These are phyloP conservation scores for Raja brachyura DNA, from an alignment of 2,113 vertebrate genomes.

Conservation along the genomic window DNA sequence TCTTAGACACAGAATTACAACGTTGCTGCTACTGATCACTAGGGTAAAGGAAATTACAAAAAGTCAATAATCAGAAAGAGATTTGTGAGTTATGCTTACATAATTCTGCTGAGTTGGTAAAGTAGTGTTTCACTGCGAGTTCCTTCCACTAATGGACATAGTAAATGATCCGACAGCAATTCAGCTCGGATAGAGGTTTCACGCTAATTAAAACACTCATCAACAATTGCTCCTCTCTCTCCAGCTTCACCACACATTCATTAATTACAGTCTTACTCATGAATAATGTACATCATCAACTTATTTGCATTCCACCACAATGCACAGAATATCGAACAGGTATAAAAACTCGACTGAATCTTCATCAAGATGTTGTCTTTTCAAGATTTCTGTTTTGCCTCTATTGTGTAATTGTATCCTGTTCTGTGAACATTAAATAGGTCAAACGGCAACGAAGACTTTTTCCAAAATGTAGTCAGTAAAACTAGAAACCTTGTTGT, in stretches of 20 bases:
- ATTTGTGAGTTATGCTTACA: not conserved
- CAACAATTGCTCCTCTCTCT: not conserved
- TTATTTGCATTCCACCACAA: not conserved
- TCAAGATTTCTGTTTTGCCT: not conserved
- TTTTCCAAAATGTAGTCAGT: not conserved
- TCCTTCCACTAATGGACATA: not conserved
- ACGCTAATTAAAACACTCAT: not conserved
- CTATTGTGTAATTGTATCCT: not conserved
- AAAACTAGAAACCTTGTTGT: not conserved
- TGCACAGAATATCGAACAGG: no score
- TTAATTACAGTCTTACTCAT: constrained; percentile 5
- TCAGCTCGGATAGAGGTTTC: not conserved
- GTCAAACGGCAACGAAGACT: not conserved
- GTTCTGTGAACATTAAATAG: not conserved
- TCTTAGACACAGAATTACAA: not conserved
- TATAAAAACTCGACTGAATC: no score
- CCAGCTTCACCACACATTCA: not conserved
- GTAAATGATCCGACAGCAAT: not conserved
- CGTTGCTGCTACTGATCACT: not conserved
- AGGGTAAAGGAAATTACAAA: not conserved
- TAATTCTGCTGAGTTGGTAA: not conserved
- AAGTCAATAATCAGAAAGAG: not conserved
- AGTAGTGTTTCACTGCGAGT: not conserved
- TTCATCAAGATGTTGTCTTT: not conserved
- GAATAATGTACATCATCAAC: not conserved